Conservation (phyloP, 2,888 invertebrate genomes). For the Dynastes maya region DNA sequence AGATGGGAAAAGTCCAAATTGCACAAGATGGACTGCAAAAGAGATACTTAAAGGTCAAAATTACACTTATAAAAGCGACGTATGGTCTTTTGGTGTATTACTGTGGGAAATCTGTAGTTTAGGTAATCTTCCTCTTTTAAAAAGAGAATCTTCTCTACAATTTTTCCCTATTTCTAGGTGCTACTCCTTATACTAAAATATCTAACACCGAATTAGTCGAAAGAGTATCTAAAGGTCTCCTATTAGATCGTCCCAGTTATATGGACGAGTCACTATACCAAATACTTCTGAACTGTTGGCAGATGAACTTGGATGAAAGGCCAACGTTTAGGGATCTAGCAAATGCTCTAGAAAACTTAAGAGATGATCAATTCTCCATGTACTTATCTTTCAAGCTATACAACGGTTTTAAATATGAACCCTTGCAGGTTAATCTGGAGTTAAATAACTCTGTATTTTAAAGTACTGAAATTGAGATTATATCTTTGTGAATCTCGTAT, state of each 20-base stretch:
- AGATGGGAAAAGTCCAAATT: slow-evolving; percentile 80
- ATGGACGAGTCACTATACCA: slow-evolving; percentile 87
- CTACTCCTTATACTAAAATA: slow-evolving; percentile 84
- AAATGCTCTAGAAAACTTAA: slow-evolving; percentile 56
- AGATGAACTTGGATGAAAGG: slow-evolving; percentile 85
- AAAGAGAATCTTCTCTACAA: background rate
- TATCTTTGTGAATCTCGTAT: slow-evolving; percentile 12
- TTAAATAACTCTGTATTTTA: slow-evolving; percentile 55
- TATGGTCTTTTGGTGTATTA: slow-evolving; percentile 88
- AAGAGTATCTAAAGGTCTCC: slow-evolving; percentile 79
- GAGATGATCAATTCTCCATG: slow-evolving; percentile 57
- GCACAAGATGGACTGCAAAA: slow-evolving; percentile 85
- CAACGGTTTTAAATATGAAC: slow-evolving; percentile 67
- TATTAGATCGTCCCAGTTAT: slow-evolving; percentile 83
- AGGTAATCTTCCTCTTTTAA: slow-evolving; percentile 69
- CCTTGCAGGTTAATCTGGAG: slow-evolving; percentile 67
- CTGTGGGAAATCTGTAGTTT: slow-evolving; percentile 88
- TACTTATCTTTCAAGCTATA: slow-evolving; percentile 64
- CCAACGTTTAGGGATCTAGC: slow-evolving; percentile 79
- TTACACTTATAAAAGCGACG: slow-evolving; percentile 81
- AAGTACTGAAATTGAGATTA: slow-evolving; percentile 7
- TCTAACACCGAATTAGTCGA: slow-evolving; percentile 78
- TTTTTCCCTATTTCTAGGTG: slow-evolving; percentile 70
- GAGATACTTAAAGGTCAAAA: slow-evolving; percentile 83
- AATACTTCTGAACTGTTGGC: slow-evolving; percentile 89